Evolutionary conservation across 2,888 invertebrate species (phyloP).

Genomic region (Eupithecia vulgata): DNA sequence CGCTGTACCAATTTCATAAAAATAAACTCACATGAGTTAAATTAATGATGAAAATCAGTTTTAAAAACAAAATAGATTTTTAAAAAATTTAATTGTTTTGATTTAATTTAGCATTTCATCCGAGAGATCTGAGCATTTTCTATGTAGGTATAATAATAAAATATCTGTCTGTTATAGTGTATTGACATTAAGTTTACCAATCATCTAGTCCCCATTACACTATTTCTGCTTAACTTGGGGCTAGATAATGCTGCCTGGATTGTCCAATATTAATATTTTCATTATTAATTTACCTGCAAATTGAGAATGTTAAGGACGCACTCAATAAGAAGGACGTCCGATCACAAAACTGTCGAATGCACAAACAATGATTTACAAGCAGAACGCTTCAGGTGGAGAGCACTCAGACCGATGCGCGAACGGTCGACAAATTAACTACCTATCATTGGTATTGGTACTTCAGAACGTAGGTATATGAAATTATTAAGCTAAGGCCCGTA

Average conservation of each 20-base stretch:
- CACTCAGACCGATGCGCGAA: not conserved
- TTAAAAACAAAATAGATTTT: not conserved
- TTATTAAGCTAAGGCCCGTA: too few species aligned
- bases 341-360: conserved; percentile 8
- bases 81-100: too few species aligned
- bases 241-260: too few species aligned
- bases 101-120: too few species aligned
- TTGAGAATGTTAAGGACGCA: not conserved
- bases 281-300: not conserved
- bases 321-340: not conserved
- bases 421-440: not conserved
- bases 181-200: too few species aligned
- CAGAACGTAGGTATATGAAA: not conserved
- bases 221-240: too few species aligned
- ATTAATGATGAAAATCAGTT: not conserved
- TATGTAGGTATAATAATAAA: too few species aligned
- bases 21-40: not conserved
- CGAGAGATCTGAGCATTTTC: too few species aligned
- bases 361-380: not conserved
- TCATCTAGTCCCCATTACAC: too few species aligned
- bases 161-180: too few species aligned
- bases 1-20: not conserved
- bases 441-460: not conserved
- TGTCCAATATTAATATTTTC: too few species aligned
- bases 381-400: not conserved